Base-by-base conservation (phyloP, 2,113 vertebrate species). In the Oreochromis niloticus region DNA sequence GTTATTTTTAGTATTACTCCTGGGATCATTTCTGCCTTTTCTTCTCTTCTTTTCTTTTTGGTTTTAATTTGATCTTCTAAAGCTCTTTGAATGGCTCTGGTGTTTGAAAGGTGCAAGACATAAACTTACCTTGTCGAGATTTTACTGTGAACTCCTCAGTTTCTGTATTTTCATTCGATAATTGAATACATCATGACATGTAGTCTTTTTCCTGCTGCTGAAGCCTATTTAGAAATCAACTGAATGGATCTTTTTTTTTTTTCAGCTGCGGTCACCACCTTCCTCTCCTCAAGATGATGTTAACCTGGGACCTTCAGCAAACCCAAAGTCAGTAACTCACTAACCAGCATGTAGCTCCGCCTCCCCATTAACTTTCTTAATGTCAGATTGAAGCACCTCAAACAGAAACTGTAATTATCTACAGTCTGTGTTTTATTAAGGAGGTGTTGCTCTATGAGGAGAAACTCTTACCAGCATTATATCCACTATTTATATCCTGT, bases 281-380 rank as follows among this genome's bases (percentile, higher is more conserved):
- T 92, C 95, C 46, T 95, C 96, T 71, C 11, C 91, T 57, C 88
- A 63, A 6, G 97, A 97, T 89, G 97, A 97, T 82, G 98, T 99
- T 96, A 99, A 98, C 94, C 96, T 99, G 13, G 98, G 98, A 86
- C 97, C 98, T 87, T 99, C 98, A n/a, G 98, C 97, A 83, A 99
- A 99, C 91, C 98, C 98, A 89, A 98, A 99, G 98, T 99, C 96
- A 98, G 98, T 97, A 80, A 5, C 48, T 63, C 13, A 52, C 5
- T 52, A 32, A 34, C 13, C 27, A 39, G 17, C 85, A 56, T 19
- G 16, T 55, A 6, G 43, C 71, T 50, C 6, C 24, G 3, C 43
- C 73, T 39, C 24, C 32, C 7, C 16, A 36, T 30, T 50, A 39
- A 78, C 46, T 78, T 14, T 73, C 71, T 50, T 75, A 75, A 75